phyloP scores from a whole-genome alignment of 2,797 vertebrate species.

The Philypnodon macrostomus region DNA sequence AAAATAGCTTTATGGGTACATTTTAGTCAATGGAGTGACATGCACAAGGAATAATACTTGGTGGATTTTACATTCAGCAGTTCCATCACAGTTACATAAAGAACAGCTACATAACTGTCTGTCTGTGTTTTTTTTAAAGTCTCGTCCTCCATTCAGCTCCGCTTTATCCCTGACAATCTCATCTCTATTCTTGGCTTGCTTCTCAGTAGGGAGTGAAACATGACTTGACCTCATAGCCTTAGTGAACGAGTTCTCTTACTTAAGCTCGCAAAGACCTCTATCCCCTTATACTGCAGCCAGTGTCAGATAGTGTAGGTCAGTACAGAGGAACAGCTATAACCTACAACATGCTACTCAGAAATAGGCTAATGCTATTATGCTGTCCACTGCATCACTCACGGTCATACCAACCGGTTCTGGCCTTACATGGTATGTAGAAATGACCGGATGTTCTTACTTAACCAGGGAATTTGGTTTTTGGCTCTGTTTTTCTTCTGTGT shows the following conservation, averaged over 20 bases:
- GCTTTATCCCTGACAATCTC: conserved; percentile 62
- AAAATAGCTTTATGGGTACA: conserved; percentile 14
- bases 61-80: neutral
- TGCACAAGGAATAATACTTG: conserved; percentile 6
- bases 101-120: conserved; percentile 1
- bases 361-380: conserved; percentile 58
- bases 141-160: conserved; percentile 44
- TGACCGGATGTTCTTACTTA: conserved; percentile 27
- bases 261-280: conserved; percentile 57
- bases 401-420: conserved; percentile 26
- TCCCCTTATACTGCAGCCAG: conserved; percentile 44
- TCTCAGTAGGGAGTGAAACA: conserved; percentile 53
- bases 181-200: conserved; percentile 64
- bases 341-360: conserved; percentile 25
- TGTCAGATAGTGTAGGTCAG: conserved; percentile 35
- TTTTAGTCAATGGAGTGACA: conserved; percentile 12
- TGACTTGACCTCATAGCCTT: conserved; percentile 57
- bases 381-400: conserved; percentile 18
- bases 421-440: conserved; percentile 31
- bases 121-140: too few relatives aligned
- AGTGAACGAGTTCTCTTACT: conserved; percentile 52
- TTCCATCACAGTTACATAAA: neutral
- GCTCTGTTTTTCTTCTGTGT: neutral
- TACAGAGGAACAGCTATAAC: conserved; percentile 29
- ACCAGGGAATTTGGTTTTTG: conserved; percentile 5